These are phyloP conservation scores for Tolmerus cingulatus DNA, from an alignment of 2,888 invertebrate species.

Conservation along the genomic window DNA sequence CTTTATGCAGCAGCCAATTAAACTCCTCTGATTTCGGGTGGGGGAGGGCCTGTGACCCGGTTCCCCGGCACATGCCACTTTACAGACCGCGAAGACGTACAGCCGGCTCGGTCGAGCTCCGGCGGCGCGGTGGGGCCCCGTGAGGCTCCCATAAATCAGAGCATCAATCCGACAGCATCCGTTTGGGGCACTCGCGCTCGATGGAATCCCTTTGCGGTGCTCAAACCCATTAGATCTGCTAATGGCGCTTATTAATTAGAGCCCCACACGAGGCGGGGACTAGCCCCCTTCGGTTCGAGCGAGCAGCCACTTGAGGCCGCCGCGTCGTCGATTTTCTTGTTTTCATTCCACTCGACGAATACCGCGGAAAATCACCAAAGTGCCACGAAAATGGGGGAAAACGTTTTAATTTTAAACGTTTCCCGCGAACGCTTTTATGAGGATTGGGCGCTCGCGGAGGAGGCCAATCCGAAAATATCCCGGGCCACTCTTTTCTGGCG, in stretches of 20 bases:
- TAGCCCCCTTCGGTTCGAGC: neutral
- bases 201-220: neutral
- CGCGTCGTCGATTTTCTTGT: neutral
- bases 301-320: neutral
- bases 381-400: neutral
- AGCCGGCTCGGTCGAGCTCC: neutral
- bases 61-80: neutral
- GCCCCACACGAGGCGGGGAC: conserved; percentile 10
- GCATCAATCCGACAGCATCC: conserved; percentile 27
- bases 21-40: conserved; percentile 8
- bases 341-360: neutral
- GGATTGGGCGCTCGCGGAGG: neutral
- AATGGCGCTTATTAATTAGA: conserved; percentile 40
- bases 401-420: conserved; percentile 9
- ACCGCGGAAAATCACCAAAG: neutral
- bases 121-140: neutral
- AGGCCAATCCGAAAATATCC: conserved; percentile 21
- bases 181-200: neutral
- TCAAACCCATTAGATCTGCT: conserved; percentile 21
- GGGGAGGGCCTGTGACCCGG: neutral
- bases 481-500: neutral
- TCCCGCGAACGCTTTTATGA: neutral
- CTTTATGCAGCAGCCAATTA: conserved; percentile 26
- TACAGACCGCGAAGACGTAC: neutral
- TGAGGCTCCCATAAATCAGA: conserved; percentile 23